These are phyloP conservation scores for Hedya salicella DNA, from an alignment of 2,888 invertebrate genomes.

Conservation along the genomic window DNA sequence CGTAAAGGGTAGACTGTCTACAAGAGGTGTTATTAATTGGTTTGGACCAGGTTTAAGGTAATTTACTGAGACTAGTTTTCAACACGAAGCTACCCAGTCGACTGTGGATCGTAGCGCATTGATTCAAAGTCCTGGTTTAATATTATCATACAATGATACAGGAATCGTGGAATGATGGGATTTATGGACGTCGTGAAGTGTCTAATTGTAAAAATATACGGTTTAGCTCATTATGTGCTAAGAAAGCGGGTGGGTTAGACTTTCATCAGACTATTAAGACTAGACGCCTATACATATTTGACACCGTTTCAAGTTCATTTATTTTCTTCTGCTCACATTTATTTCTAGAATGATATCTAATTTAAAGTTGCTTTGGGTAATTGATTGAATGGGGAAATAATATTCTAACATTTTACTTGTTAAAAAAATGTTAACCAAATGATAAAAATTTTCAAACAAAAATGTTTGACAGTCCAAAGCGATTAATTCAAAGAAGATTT, in stretches of 20 bases:
- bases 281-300: not conserved
- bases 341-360: too few relatives aligned
- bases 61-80: conserved; percentile 27
- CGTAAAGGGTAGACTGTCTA: conserved; percentile 23
- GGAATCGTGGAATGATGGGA: conserved; percentile 13
- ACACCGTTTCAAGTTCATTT: not conserved
- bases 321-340: not conserved
- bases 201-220: conserved; percentile 38
- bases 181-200: conserved; percentile 21
- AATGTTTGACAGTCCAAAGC: too few relatives aligned
- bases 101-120: not conserved
- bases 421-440: too few relatives aligned
- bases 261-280: conserved; percentile 1
- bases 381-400: too few relatives aligned
- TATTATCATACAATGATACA: not conserved
- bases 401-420: too few relatives aligned
- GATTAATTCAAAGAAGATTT: too few relatives aligned
- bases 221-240: conserved; percentile 29
- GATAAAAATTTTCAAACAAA: too few relatives aligned
- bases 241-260: conserved; percentile 6
- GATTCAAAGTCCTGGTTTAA: not conserved
- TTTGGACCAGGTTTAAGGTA: conserved; percentile 28
- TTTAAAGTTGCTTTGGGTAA: too few relatives aligned
- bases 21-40: conserved; percentile 41
- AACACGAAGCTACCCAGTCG: not conserved